Base-by-base conservation (phyloP, 1,140 invertebrate genomes). In the honey bee (Apis mellifera) region DNA sequence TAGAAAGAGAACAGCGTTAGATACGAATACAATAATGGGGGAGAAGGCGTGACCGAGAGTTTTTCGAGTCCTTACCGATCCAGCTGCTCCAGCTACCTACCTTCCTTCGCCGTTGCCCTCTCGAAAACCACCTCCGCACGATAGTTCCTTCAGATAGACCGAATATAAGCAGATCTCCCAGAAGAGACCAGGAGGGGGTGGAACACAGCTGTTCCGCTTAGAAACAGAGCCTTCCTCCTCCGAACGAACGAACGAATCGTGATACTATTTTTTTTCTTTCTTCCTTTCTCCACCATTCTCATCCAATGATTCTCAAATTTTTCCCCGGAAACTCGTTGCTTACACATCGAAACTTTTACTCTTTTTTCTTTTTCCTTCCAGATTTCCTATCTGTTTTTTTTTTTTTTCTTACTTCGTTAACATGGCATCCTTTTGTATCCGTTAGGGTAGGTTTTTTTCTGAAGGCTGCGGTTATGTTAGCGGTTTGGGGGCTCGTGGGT, bases 131-230 rank as follows among this genome's bases (percentile, higher is more conserved):
- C 87, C 87, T 88, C 86, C 87, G 65, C 83, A 69, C 86, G 86
- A 88, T 88, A 88, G 86, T 84, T 85, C 26, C 62, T 80, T 88
- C 76, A 88, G 87, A 88, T 88, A 88, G 86, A 55, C 66, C 64
- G 87, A 88, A 88, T 88, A 79, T 84, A 64, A 21, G 79, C 26
- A 69, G 83, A 88, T 85, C 87, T 82, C n/a, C 73, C 86, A 42
- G 77, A 79, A 42, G 54, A 86, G 78, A 81, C 73, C 82, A 80
- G 66, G 82, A 82, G 85, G 75, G 83, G 86, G 78, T 85, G 83
- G 83, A 88, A 88, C n/a, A 26, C 86, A 88, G 86, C 86, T 88
- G 86, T 87, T 84, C 79, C 82, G 69, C 64, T 84, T 71, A 70
- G 84, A 72, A 87, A 73, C 55, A 78, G 82, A 82, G 32, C 69